phyloP scores from a whole-genome alignment of 1,140 invertebrate genomes.

The Mamestra configurata region DNA sequence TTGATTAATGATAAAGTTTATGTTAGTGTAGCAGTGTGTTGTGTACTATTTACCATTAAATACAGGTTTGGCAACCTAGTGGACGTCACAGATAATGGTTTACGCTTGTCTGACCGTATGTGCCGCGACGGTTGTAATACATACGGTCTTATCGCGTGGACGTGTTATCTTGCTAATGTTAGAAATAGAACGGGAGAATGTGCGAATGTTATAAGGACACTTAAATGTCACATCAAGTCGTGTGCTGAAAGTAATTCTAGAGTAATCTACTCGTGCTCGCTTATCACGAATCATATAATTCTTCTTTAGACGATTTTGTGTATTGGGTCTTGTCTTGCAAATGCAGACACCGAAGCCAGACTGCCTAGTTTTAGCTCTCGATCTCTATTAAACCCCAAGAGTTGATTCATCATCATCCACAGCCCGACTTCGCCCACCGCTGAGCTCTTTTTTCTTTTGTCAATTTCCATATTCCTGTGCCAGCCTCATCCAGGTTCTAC shows the following conservation, averaged over 20 bases:
- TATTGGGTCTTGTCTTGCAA: no score
- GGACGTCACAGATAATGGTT: slow-evolving; percentile 56
- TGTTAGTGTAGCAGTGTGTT: slow-evolving; percentile 11
- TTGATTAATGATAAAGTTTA: slow-evolving; percentile 3
- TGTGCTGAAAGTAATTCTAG: not conserved
- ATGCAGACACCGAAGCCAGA: no score
- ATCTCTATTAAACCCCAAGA: not conserved
- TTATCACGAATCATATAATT: not conserved
- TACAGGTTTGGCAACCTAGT: slow-evolving; percentile 64
- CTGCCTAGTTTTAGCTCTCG: not conserved
- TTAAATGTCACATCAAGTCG: not conserved
- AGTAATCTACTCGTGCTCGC: not conserved
- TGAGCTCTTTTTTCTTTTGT: no score
- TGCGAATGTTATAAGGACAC: not conserved
- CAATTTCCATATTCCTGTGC: no score
- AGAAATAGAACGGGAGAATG: slow-evolving; percentile 27
- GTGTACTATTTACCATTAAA: slow-evolving; percentile 56
- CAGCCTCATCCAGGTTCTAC: no score
- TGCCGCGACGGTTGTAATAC: slow-evolving; percentile 20
- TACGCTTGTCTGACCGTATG: slow-evolving; percentile 47
- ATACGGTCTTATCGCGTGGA: slow-evolving; percentile 25
- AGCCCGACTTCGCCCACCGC: no score
- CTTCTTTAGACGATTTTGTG: not conserved
- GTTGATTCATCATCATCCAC: no score
- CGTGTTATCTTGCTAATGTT: slow-evolving; percentile 20